Evolutionary conservation across 2,797 vertebrate genomes (phyloP).

Genomic region (Chelon auratus): DNA sequence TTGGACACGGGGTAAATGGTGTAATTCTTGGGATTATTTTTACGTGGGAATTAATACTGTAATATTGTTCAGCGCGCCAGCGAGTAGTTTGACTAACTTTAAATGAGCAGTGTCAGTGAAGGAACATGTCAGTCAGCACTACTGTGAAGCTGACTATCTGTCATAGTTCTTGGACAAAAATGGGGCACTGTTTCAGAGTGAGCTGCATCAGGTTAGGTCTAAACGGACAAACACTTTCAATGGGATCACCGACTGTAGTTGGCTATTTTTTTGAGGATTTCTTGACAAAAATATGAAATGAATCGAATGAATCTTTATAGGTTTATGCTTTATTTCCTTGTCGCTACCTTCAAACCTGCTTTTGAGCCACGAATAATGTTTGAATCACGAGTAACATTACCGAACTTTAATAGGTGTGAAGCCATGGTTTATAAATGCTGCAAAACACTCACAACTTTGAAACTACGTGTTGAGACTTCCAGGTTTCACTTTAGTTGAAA

Average conservation of each 20-base stretch:
- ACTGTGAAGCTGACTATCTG: neutral
- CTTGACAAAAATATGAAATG: neutral
- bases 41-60: neutral
- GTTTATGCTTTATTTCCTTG: neutral
- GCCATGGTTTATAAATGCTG: slow-evolving; percentile 27
- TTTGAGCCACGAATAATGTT: neutral
- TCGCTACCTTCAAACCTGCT: neutral
- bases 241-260: neutral
- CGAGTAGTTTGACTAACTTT: slow-evolving; percentile 10
- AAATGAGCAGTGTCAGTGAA: slow-evolving; percentile 1
- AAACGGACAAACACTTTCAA: no score
- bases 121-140: neutral
- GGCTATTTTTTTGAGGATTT: neutral
- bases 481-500: slow-evolving; percentile 46
- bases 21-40: slow-evolving; percentile 5
- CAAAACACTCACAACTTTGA: slow-evolving; percentile 27
- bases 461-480: slow-evolving; percentile 18
- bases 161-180: neutral
- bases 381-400: neutral
- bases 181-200: neutral
- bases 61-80: neutral
- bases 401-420: neutral
- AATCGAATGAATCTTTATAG: neutral
- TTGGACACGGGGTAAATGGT: neutral
- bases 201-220: neutral